Evolutionary conservation across 2,797 vertebrate species (phyloP), one percentile per base, ranked within the genome.

Genomic region (Chaenodraco wilsoni): DNA sequence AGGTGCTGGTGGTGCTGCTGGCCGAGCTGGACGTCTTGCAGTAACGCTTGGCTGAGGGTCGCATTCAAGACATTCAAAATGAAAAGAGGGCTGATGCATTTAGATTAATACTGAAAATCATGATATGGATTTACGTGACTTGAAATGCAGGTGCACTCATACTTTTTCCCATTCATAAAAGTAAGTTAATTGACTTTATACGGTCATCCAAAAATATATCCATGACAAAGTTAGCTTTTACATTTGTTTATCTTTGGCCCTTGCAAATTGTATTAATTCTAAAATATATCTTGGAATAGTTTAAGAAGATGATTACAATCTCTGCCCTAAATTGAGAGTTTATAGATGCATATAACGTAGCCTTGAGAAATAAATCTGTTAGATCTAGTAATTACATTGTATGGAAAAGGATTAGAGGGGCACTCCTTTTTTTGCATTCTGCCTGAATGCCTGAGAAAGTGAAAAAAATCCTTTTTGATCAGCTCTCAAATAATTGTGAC

Each of bases 11-110:
- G 91, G 95, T 97, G 94, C 98, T 99, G 96, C 97, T 97, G 87
- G 97, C 97, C 21, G 98, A 98, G 92, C 98, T 99, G 73, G 97
- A 96, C 90, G 96, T 97, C 95, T 98, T 99, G 93, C 97, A 99
- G 94, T 96, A 98, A 62, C 96, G 96, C 94, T 99, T 99, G 71
- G 95, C 98, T 99, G 95, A 51, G 19, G 82, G 67, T 83, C 15
- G 16, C 41, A 43, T n/a, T 13, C 4, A 68, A 43, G 58, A 23
- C 14, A 27, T 55, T 37, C 13, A 23, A 31, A 57, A 19, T 23
- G 33, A 59, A 40, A 21, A 2, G 1, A 44, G 5, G 23, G 17
- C 15, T 17, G 4, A 27, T 46, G 33, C 40, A 23, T 62, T 55
- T 21, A 9, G 1, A 14, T 31, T 3, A 10, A 74, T 13, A 12